Percentiles rank a stretch among this genome's conserved stretches.
Evolutionary conservation across 2,113 vertebrate species (phyloP).

Genomic region (Podilymbus podiceps): DNA sequence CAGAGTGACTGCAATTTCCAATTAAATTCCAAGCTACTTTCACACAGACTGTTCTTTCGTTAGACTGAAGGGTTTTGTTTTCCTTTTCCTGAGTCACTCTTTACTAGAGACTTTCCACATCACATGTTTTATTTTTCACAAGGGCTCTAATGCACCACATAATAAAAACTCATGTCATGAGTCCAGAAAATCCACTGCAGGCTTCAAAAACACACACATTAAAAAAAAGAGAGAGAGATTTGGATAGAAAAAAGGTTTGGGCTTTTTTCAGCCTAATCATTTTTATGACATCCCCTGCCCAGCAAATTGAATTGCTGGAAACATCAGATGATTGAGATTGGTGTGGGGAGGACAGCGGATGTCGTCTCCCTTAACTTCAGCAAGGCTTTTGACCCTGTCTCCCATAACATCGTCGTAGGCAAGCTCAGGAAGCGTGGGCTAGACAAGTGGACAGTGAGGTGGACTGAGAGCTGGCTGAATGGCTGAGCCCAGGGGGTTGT

Average conservation of each 20-base stretch:
- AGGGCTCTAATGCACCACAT: background rate
- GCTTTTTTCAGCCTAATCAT: background rate
- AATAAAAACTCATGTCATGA: slow-evolving; percentile 8
- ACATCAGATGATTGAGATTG: background rate
- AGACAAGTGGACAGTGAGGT: too few relatives aligned
- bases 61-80: slow-evolving; percentile 53
- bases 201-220: background rate
- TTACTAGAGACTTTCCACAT: slow-evolving; percentile 42
- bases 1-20: slow-evolving; percentile 46
- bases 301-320: background rate
- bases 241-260: background rate
- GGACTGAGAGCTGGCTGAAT: too few relatives aligned
- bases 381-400: too few relatives aligned
- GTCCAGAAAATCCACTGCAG: slow-evolving; percentile 14
- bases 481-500: too few relatives aligned
- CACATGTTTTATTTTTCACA: slow-evolving; percentile 55
- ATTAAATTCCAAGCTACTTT: slow-evolving; percentile 46
- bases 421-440: too few relatives aligned
- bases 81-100: slow-evolving; percentile 38
- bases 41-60: slow-evolving; percentile 40
- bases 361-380: too few relatives aligned
- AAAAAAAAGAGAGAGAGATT: background rate
- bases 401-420: too few relatives aligned
- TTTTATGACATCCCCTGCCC: background rate
- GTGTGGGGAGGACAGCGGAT: too few relatives aligned